Evolutionary conservation across 2,888 invertebrate species (phyloP).

Genomic region (Trissonchulus latispiculum): DNA sequence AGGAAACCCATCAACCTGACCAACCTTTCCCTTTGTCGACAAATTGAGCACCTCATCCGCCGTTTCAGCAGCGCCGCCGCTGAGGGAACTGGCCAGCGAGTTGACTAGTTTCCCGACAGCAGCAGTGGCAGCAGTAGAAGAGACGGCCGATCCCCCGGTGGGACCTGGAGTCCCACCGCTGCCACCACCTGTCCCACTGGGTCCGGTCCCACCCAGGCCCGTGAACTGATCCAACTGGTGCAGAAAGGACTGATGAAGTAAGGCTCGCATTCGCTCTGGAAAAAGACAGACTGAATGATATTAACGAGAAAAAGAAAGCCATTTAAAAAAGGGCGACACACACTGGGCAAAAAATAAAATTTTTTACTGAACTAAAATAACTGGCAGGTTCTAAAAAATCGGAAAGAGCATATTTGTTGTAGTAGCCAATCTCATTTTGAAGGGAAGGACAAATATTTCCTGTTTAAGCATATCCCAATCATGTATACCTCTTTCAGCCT

Average conservation of each 20-base stretch:
- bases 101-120: conserved; percentile 14
- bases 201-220: background rate
- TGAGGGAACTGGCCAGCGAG: conserved; percentile 14
- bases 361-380: too few relatives aligned
- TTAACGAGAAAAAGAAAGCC: too few relatives aligned
- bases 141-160: conserved; percentile 7
- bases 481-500: conserved; percentile 17
- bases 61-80: background rate
- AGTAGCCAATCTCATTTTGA: too few relatives aligned
- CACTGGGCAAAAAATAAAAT: too few relatives aligned
- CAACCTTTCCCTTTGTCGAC: conserved; percentile 26
- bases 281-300: background rate
- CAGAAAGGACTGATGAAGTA: conserved; percentile 37
- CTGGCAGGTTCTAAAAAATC: too few relatives aligned
- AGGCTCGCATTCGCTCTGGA: conserved; percentile 32
- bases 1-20: too few relatives aligned
- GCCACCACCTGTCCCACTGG: background rate
- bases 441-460: too few relatives aligned
- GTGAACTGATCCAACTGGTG: conserved; percentile 26
- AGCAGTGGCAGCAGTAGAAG: conserved; percentile 17
- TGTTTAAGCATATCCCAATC: background rate
- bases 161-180: conserved; percentile 7
- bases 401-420: too few relatives aligned
- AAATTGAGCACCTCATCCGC: conserved; percentile 30
- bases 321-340: too few relatives aligned